Base-by-base conservation (phyloP, 2,888 invertebrate genomes). In the Dryobota labecula region DNA sequence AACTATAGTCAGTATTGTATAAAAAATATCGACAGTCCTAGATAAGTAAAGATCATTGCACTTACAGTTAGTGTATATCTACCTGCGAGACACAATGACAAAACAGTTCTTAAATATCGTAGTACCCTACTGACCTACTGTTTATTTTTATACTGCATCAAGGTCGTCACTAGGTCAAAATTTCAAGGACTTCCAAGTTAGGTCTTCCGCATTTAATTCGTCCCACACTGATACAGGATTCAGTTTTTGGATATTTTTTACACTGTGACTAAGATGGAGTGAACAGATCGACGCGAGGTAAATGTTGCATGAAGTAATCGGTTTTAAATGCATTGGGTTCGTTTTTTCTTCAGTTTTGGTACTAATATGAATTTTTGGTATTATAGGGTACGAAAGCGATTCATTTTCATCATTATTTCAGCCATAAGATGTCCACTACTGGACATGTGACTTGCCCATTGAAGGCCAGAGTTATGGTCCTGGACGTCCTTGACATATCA, bases 171-270 rank as follows among this genome's bases (percentile, higher is more conserved):
- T n/a, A 18, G n/a, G 47, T 8, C n/a, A 67, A 38, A 9, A 4
- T 54, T 70, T 38, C 47, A 72, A 41, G 70, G 72, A 24, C 24
- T 70, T 18, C 20, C 30, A 47, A 33, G 24, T 24, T 33, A 41
- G 45, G 3, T 53, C 62, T 71, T 62, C 58, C 68, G 69, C 43
- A 41, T 68, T 58, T 41, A 45, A 63, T 58, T 73, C 65, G 58
- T 45, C 43, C n/a, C 51, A 41, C 60, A 27, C 43, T 20, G 43
- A 41, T 57, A 15, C 30, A n/a, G 67, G 33, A 75, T 54, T 41
- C 47, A 20, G 30, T 56, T 79, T 79, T 41, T 54, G 45, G 15
- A 33, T 60, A 45, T 64, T 74, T 79, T 78, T 74, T 80, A 58
- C 18, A 9, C 53, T 60, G 51, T 75, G 65, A 69, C 69, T 80